Evolutionary conservation across 2,797 vertebrate species (phyloP).

Genomic region (Hyperoplus immaculatus): DNA sequence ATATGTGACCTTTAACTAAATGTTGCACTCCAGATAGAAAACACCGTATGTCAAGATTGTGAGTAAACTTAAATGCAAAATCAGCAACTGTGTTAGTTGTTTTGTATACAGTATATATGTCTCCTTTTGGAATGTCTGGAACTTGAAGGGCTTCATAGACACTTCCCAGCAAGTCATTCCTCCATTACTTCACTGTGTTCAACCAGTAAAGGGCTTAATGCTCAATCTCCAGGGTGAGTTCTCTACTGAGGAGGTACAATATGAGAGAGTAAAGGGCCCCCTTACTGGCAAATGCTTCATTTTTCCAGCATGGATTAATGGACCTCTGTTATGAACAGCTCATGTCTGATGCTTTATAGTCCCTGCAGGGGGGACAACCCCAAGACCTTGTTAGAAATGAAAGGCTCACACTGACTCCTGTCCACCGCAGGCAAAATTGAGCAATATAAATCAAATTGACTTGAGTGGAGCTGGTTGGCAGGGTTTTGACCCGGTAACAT

Average conservation of each 20-base stretch:
- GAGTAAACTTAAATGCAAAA: neutral
- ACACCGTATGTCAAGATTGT: neutral
- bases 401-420: too few relatives aligned
- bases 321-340: neutral
- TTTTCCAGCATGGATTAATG: slow-evolving; percentile 5
- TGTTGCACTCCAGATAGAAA: neutral
- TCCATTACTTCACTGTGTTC: slow-evolving; percentile 7
- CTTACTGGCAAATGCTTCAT: neutral
- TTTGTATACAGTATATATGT: neutral
- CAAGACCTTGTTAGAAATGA: neutral
- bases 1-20: neutral
- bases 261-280: slow-evolving; percentile 5
- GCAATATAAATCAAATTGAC: too few relatives aligned
- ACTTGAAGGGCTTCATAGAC: neutral
- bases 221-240: slow-evolving; percentile 1
- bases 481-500: neutral
- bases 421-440: too few relatives aligned
- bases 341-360: neutral
- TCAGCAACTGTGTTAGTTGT: neutral
- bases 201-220: neutral
- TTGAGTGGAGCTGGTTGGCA: too few relatives aligned
- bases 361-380: neutral
- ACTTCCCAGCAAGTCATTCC: neutral
- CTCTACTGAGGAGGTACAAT: neutral
- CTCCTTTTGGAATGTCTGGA: neutral